Conservation (phyloP, 2,888 invertebrate genomes). For the Drosophila peninsularis region DNA sequence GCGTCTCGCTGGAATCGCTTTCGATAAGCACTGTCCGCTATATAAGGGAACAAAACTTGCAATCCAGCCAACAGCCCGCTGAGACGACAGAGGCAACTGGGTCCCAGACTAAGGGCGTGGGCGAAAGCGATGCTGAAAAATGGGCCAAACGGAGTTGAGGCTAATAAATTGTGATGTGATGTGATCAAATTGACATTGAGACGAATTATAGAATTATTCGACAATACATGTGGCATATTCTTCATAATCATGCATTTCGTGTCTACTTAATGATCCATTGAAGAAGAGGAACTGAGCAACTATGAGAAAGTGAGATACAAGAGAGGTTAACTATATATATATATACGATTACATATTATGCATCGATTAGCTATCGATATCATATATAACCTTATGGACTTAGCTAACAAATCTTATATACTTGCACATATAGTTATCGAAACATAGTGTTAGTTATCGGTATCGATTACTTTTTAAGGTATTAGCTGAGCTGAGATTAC, state of each 20-base stretch:
- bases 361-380: neutral
- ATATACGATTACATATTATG: neutral
- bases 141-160: constrained; percentile 2
- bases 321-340: neutral
- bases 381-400: too few relatives aligned
- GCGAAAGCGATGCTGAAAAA: constrained; percentile 7
- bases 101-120: neutral
- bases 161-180: neutral
- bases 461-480: too few relatives aligned
- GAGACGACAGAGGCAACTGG: neutral
- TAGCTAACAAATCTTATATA: too few relatives aligned
- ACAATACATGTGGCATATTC: neutral
- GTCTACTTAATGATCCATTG: neutral
- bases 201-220: neutral
- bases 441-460: too few relatives aligned
- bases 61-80: too few relatives aligned
- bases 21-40: neutral
- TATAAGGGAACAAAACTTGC: neutral
- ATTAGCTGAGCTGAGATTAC: too few relatives aligned
- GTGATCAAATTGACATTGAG: neutral
- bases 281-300: neutral
- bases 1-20: constrained; percentile 3
- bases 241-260: too few relatives aligned
- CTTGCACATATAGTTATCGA: too few relatives aligned
- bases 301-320: neutral